These are phyloP conservation scores for Morus bassanus DNA, from an alignment of 2,797 vertebrate genomes.

Conservation along the genomic window DNA sequence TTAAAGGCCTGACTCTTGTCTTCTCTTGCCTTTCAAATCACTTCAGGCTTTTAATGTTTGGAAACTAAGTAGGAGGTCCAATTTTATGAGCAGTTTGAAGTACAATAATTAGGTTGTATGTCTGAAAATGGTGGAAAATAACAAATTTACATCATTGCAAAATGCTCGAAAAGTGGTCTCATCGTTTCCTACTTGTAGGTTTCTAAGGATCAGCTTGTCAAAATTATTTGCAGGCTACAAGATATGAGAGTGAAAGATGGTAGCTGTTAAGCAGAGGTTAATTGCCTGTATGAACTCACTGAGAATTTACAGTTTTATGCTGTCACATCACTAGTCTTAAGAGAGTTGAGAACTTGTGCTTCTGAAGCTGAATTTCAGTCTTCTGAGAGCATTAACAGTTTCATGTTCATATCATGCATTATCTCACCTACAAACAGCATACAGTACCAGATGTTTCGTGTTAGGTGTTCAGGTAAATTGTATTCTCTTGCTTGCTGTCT, in stretches of 20 bases:
- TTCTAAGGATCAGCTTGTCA: slow-evolving; percentile 6
- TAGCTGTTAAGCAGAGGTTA: slow-evolving; percentile 29
- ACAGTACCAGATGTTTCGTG: neutral
- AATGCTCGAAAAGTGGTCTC: neutral
- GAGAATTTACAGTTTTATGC: slow-evolving; percentile 21
- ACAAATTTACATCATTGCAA: neutral
- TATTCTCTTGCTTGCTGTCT: neutral
- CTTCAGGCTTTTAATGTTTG: slow-evolving; percentile 16
- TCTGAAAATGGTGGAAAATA: neutral
- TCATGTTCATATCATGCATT: neutral
- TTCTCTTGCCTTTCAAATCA: slow-evolving; percentile 21
- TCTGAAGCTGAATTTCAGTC: neutral
- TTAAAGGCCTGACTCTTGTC: neutral
- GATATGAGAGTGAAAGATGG: neutral
- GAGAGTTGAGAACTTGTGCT: neutral
- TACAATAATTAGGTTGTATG: neutral
- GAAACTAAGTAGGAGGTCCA: slow-evolving; percentile 5
- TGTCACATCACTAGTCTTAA: neutral
- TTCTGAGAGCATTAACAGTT: neutral
- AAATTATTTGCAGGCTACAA: slow-evolving; percentile 12
- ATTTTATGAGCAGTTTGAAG: neutral
- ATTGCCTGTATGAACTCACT: neutral
- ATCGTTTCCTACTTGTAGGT: neutral
- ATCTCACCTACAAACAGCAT: neutral
- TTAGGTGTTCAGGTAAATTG: neutral